A percentile compares a stretch with the other conserved stretches of the same genome.
Conservation (phyloP, 1,140 invertebrate genomes). For the Trichonephila clavata region DNA sequence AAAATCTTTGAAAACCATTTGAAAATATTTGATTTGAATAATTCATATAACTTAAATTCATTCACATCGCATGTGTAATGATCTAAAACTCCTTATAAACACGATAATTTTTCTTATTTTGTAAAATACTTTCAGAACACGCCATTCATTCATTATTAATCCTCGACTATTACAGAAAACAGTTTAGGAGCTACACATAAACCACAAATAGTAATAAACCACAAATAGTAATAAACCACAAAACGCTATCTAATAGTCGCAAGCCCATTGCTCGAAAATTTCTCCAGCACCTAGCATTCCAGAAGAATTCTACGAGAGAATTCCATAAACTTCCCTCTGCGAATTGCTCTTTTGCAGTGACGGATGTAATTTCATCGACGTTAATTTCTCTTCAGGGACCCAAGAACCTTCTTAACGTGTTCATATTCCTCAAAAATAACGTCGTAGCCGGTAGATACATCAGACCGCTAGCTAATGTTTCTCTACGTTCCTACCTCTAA, state of each 20-base stretch:
- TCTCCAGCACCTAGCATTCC: background rate
- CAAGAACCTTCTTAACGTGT: background rate
- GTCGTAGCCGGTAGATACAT: background rate
- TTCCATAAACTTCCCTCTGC: background rate
- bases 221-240: background rate
- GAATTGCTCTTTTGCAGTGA: conserved; percentile 4
- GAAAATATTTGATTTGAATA: too few species aligned
- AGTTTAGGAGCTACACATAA: background rate
- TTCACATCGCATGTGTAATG: too few species aligned
- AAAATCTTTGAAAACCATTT: too few species aligned
- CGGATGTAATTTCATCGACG: conserved; percentile 30
- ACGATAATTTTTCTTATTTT: background rate
- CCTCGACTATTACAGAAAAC: background rate
- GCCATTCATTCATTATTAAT: background rate
- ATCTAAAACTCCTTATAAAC: too few species aligned
- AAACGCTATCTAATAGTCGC: background rate
- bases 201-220: background rate
- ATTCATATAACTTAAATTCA: too few species aligned
- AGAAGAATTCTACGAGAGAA: background rate
- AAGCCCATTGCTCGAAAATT: background rate
- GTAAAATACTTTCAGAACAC: background rate
- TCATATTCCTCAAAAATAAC: conserved; percentile 4
- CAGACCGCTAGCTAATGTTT: conserved; percentile 18
- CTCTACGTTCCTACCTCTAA: background rate
- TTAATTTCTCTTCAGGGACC: conserved; percentile 15